These are phyloP conservation scores for Taenioides sp. DNA, from an alignment of 2,797 vertebrate species.

Conservation along the genomic window DNA sequence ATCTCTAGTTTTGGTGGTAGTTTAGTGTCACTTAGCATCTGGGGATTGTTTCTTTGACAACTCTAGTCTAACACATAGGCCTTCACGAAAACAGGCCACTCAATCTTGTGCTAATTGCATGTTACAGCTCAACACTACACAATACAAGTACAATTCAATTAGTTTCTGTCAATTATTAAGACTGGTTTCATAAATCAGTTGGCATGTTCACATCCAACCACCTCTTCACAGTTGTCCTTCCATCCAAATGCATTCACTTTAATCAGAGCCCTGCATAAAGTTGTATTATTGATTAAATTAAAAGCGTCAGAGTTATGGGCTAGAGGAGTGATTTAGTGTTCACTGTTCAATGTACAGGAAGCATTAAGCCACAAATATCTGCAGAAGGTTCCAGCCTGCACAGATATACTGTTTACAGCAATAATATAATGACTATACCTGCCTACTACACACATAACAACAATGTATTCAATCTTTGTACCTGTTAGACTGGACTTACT, in stretches of 20 bases:
- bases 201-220: background rate
- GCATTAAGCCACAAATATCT: background rate
- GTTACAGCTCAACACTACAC: background rate
- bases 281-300: constrained; percentile 39
- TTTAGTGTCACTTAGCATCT: too few relatives aligned
- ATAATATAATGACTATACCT: background rate
- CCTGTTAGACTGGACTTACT: too few relatives aligned
- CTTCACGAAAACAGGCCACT: background rate
- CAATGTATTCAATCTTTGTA: background rate
- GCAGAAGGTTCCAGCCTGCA: background rate
- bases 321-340: constrained; percentile 33
- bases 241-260: constrained; percentile 20
- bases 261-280: constrained; percentile 25
- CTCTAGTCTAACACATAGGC: too few relatives aligned
- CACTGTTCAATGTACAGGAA: constrained; percentile 7
- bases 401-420: background rate
- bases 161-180: background rate
- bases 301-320: constrained; percentile 17
- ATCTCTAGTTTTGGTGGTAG: too few relatives aligned
- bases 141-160: background rate
- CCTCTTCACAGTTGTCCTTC: background rate
- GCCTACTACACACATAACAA: background rate
- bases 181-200: constrained; percentile 17
- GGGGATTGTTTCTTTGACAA: too few relatives aligned
- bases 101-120: background rate